A percentile compares a stretch with the other conserved stretches of the same genome.
phyloP scores from a whole-genome alignment of 2,113 vertebrate genomes.

The Nestor notabilis region DNA sequence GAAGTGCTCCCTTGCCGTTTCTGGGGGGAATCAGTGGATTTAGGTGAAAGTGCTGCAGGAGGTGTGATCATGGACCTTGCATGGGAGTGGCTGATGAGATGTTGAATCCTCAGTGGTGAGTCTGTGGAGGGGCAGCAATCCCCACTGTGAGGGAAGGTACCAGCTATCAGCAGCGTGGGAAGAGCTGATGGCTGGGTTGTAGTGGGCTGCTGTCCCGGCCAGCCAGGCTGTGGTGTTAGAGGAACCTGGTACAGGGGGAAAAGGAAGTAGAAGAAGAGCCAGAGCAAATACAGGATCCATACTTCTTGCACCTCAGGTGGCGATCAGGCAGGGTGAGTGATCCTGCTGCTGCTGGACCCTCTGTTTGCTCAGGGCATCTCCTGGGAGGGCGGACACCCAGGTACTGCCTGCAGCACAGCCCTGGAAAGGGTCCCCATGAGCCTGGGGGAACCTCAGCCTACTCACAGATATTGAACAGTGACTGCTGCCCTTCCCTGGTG shows the following conservation, averaged over 20 bases:
- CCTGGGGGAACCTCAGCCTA: background rate
- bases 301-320: background rate
- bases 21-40: background rate
- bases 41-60: background rate
- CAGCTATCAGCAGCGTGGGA: background rate
- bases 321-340: background rate
- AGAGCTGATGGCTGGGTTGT: background rate
- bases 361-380: background rate
- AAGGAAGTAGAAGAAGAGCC: background rate
- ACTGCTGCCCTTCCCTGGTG: background rate
- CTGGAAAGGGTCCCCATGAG: background rate
- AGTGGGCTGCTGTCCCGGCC: background rate
- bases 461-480: rapidly evolving
- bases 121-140: background rate
- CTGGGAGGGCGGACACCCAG: background rate
- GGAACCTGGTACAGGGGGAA: background rate
- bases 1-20: background rate
- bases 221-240: background rate
- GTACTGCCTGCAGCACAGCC: background rate
- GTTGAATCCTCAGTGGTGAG: background rate
- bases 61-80: background rate
- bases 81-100: background rate
- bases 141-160: background rate
- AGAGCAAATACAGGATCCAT: background rate
- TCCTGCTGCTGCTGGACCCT: rapidly evolving